Percentiles rank a stretch among this genome's conserved stretches.
phyloP scores from a whole-genome alignment of 2,888 invertebrate species.

The Philereme vetulata region DNA sequence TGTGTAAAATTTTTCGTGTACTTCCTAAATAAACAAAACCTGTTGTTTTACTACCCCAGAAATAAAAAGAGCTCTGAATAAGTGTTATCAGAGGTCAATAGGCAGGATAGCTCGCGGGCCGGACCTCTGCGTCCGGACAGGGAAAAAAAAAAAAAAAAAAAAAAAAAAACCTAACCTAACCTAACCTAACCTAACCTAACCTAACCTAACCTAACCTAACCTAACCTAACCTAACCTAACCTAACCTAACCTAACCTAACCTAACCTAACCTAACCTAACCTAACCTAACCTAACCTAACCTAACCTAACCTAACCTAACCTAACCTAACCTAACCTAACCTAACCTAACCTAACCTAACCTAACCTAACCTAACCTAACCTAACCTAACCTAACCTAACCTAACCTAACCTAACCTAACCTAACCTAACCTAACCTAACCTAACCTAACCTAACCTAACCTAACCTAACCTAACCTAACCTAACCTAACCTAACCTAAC shows the following conservation, averaged over 20 bases:
- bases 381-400: constrained; percentile 37
- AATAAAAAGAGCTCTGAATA: too few species aligned
- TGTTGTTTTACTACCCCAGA: too few species aligned
- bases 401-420: constrained; percentile 36
- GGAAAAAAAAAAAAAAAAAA: too few species aligned
- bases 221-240: constrained; percentile 31
- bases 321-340: constrained; percentile 37
- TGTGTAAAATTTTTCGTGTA: too few species aligned
- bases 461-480: constrained; percentile 43
- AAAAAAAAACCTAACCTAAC: too few species aligned
- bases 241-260: constrained; percentile 27
- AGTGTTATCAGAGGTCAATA: too few species aligned
- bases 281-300: constrained; percentile 30
- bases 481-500: constrained; percentile 41
- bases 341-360: constrained; percentile 41
- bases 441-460: constrained; percentile 40
- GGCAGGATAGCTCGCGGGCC: too few species aligned
- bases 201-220: constrained; percentile 35
- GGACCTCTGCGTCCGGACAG: too few species aligned
- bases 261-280: constrained; percentile 31
- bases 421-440: constrained; percentile 31
- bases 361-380: constrained; percentile 43
- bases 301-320: constrained; percentile 29
- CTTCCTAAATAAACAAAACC: too few species aligned
- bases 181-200: too few species aligned